A percentile compares a stretch with the other conserved stretches of the same genome.
Evolutionary conservation across 2,113 vertebrate genomes (phyloP).

Genomic region (Halichoeres trimaculatus): DNA sequence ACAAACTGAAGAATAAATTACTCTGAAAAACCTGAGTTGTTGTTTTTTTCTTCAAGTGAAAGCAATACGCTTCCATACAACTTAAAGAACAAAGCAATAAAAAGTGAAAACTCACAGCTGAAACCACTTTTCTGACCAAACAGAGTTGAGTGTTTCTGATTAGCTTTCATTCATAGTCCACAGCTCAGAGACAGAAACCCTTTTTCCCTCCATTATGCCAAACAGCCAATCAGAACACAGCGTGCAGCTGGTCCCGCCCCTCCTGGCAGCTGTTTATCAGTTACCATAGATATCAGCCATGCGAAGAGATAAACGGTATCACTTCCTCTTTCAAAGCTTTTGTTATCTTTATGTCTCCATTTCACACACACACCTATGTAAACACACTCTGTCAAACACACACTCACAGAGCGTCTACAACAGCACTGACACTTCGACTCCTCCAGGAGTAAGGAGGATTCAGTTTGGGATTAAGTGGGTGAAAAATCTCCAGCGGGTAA

Average conservation of each 20-base stretch:
- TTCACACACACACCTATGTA: slow-evolving; percentile 5
- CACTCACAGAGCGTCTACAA: neutral
- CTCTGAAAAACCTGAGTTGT: too few relatives aligned
- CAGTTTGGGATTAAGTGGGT: slow-evolving; percentile 31
- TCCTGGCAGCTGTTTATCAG: slow-evolving; percentile 57
- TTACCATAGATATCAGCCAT: slow-evolving; percentile 59
- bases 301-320: slow-evolving; percentile 26
- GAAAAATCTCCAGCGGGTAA: slow-evolving; percentile 14
- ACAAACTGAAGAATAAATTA: too few relatives aligned
- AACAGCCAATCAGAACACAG: slow-evolving; percentile 57
- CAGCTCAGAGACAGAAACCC: neutral
- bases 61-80: too few relatives aligned
- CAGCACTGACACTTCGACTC: neutral
- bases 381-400: neutral
- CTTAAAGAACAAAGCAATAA: too few relatives aligned
- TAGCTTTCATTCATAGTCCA: too few relatives aligned
- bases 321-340: slow-evolving; percentile 58
- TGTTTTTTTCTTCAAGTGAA: too few relatives aligned
- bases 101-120: too few relatives aligned
- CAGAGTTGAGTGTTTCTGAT: too few relatives aligned
- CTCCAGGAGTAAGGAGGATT: slow-evolving; percentile 14
- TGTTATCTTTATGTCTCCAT: neutral
- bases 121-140: too few relatives aligned
- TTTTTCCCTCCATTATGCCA: slow-evolving; percentile 36
- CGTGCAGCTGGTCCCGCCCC: slow-evolving; percentile 23